phyloP scores from a whole-genome alignment of 2,888 invertebrate species.

The Chromoteleia sp. region DNA sequence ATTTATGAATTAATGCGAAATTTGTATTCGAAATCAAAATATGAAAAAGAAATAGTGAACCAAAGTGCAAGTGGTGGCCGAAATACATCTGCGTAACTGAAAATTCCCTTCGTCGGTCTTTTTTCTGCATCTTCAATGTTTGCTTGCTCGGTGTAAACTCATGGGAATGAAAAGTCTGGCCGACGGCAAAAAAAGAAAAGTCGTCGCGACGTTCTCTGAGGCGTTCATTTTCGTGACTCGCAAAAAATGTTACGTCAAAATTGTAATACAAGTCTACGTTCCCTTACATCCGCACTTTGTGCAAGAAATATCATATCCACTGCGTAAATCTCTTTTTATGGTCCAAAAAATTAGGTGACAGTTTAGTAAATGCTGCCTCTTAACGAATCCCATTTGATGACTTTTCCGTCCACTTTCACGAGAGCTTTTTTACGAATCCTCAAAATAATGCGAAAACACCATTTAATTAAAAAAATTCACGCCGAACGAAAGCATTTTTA shows the following conservation, averaged over 20 bases:
- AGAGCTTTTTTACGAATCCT: too few relatives aligned
- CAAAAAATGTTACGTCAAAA: constrained; percentile 49
- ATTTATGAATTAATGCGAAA: neutral
- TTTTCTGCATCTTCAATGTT: constrained; percentile 58
- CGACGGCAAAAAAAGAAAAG: constrained; percentile 43
- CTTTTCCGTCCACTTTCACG: neutral
- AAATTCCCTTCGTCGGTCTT: constrained; percentile 28
- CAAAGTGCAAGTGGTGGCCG: constrained; percentile 22
- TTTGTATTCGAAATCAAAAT: constrained; percentile 21
- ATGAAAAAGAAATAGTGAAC: neutral
- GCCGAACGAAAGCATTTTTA: too few relatives aligned
- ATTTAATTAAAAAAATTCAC: too few relatives aligned
- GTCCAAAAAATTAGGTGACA: constrained; percentile 15
- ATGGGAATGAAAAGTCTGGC: constrained; percentile 59
- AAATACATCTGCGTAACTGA: constrained; percentile 34
- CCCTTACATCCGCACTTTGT: neutral
- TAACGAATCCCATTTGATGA: neutral
- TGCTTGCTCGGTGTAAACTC: constrained; percentile 60
- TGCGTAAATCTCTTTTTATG: constrained; percentile 15
- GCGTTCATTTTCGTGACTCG: constrained; percentile 28
- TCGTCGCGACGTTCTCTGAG: constrained; percentile 30
- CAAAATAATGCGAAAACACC: too few relatives aligned
- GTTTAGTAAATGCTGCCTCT: constrained; percentile 1
- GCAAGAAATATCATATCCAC: constrained; percentile 5
- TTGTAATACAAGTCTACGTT: constrained; percentile 46